These are phyloP conservation scores for Protomyctophum bolini DNA, from an alignment of 2,113 vertebrate genomes.

Conservation along the genomic window DNA sequence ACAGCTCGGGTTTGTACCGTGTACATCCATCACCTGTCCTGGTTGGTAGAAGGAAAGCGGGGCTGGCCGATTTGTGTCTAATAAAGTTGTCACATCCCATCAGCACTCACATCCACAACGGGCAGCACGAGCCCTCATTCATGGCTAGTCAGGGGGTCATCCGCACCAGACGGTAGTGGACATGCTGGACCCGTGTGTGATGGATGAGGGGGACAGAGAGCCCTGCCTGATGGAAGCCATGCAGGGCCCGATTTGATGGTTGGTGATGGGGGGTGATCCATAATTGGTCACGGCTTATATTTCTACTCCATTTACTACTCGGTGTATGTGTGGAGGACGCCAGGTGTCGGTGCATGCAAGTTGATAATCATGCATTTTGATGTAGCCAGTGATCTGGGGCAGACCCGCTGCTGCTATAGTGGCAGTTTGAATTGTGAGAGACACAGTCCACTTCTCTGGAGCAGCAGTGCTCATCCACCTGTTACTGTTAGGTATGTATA, in stretches of 20 bases:
- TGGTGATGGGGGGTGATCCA: conserved; percentile 42
- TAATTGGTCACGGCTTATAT: conserved; percentile 10
- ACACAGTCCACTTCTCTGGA: not conserved
- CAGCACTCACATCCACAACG: conserved; percentile 69
- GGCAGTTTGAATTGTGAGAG: conserved; percentile 5
- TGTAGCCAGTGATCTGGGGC: too few species aligned
- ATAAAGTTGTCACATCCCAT: conserved; percentile 82
- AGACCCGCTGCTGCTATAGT: not conserved
- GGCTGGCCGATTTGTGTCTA: conserved; percentile 68
- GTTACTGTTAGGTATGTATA: not conserved
- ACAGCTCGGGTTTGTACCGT: conserved; percentile 50
- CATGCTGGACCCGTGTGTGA: conserved; percentile 52
- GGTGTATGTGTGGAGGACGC: conserved; percentile 23
- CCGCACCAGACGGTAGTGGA: conserved; percentile 57
- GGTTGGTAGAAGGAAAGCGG: conserved; percentile 51
- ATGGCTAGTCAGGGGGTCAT: conserved; percentile 50
- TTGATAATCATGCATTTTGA: too few species aligned
- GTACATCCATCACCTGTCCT: conserved; percentile 52
- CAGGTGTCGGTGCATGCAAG: too few species aligned
- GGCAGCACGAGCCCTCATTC: conserved; percentile 56
- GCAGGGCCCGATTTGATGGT: conserved; percentile 35
- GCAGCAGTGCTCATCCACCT: not conserved
- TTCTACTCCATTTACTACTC: conserved; percentile 53
- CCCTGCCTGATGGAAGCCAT: conserved; percentile 46
- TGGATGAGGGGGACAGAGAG: conserved; percentile 56